Percentiles rank a stretch among this genome's conserved stretches.
These are phyloP conservation scores for Alloscopus bannaensis DNA, from an alignment of 2,888 invertebrate genomes.

Conservation along the genomic window DNA sequence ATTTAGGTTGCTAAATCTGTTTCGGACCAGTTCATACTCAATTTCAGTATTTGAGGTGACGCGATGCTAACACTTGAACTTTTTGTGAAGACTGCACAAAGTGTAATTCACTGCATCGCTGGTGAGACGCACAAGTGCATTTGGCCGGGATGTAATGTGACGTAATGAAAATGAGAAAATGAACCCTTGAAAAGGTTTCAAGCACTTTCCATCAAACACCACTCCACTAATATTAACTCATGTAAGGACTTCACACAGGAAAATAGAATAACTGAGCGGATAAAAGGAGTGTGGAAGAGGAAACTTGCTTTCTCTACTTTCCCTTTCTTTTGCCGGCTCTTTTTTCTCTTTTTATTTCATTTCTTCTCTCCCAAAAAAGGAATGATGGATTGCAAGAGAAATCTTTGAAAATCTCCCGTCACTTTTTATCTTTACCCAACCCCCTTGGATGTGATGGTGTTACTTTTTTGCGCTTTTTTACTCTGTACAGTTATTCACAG, in stretches of 20 bases:
- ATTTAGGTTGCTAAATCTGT: too few species aligned
- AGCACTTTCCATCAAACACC: conserved; percentile 17
- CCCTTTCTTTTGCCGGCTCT: conserved; percentile 7
- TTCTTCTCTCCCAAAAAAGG: conserved; percentile 28
- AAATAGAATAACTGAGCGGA: conserved; percentile 29
- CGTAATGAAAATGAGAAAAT: conserved; percentile 51
- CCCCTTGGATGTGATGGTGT: not conserved
- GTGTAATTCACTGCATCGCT: not conserved
- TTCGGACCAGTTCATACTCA: too few species aligned
- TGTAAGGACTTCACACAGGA: conserved; percentile 25
- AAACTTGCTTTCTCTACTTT: conserved; percentile 27
- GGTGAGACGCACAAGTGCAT: conserved; percentile 27
- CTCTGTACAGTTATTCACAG: not conserved
- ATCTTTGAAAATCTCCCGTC: conserved; percentile 66
- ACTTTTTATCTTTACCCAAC: conserved; percentile 61
- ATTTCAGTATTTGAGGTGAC: too few species aligned
- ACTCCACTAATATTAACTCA: conserved; percentile 34
- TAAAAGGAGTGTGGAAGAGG: conserved; percentile 18
- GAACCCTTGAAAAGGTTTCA: conserved; percentile 33
- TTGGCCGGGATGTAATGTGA: conserved; percentile 31
- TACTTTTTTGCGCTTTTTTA: conserved; percentile 13
- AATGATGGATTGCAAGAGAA: conserved; percentile 64
- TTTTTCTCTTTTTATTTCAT: conserved; percentile 31
- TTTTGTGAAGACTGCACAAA: not conserved
- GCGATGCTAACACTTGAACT: too few species aligned